A percentile compares a stretch with the other conserved stretches of the same genome.
phyloP scores from a whole-genome alignment of 1,140 invertebrate species.

The Solenopsis fugax region DNA sequence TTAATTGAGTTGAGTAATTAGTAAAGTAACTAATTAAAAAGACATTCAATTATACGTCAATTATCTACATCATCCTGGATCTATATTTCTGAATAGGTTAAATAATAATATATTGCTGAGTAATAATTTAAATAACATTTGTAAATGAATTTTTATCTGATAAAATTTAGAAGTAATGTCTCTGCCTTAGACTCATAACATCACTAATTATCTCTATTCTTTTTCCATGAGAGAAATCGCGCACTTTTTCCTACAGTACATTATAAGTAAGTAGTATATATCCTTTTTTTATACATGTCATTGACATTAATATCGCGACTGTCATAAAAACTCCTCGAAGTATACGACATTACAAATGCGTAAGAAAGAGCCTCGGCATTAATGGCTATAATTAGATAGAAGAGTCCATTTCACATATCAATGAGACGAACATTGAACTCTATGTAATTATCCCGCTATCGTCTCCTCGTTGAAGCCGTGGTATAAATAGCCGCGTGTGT shows the following conservation, averaged over 20 bases:
- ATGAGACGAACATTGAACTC: slow-evolving; percentile 52
- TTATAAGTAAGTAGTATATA: slow-evolving; percentile 13
- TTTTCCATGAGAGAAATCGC: neutral
- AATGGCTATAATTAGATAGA: slow-evolving; percentile 43
- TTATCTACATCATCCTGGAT: neutral
- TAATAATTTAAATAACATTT: neutral
- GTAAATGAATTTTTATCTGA: neutral
- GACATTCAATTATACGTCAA: slow-evolving; percentile 32
- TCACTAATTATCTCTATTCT: neutral
- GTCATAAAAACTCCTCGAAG: slow-evolving; percentile 25
- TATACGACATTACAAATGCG: slow-evolving; percentile 29
- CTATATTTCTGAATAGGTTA: neutral
- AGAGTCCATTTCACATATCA: slow-evolving; percentile 35
- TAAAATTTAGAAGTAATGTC: slow-evolving; percentile 19
- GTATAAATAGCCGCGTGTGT: slow-evolving; percentile 51
- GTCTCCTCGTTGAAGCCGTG: neutral
- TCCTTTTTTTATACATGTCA: slow-evolving; percentile 1
- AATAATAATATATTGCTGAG: neutral
- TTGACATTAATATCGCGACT: slow-evolving; percentile 11
- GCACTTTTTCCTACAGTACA: neutral
- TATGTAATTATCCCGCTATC: slow-evolving; percentile 47
- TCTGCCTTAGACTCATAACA: neutral
- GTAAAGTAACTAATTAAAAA: slow-evolving; percentile 4
- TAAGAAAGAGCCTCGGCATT: slow-evolving; percentile 18
- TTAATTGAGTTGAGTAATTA: slow-evolving; percentile 33